These are phyloP conservation scores for Drosophila novamexicana DNA, from an alignment of 1,140 invertebrate genomes.

Conservation along the genomic window DNA sequence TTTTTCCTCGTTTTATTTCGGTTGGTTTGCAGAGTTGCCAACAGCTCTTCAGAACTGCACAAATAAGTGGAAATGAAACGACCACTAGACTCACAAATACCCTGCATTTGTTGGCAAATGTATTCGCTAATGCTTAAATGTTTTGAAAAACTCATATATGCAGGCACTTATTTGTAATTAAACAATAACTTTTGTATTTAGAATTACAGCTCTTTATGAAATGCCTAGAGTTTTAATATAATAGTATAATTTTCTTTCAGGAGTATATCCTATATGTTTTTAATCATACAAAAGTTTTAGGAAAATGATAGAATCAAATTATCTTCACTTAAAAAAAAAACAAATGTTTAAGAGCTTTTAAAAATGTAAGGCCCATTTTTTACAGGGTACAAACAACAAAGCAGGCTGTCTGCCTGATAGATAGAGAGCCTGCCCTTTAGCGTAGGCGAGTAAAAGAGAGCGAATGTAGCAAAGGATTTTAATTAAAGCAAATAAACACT, in stretches of 20 bases:
- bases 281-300: too few relatives aligned
- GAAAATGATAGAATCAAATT: too few relatives aligned
- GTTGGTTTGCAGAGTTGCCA: not conserved
- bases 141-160: too few relatives aligned
- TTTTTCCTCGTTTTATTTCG: constrained; percentile 14
- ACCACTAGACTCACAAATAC: not conserved
- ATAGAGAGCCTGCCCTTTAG: not conserved
- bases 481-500: constrained; percentile 53
- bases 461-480: constrained; percentile 8
- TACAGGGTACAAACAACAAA: not conserved
- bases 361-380: not conserved
- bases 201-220: too few relatives aligned
- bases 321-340: too few relatives aligned
- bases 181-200: too few relatives aligned
- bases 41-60: constrained; percentile 1
- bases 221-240: too few relatives aligned
- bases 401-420: not conserved
- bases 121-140: too few relatives aligned
- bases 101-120: not conserved
- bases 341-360: too few relatives aligned
- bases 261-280: too few relatives aligned
- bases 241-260: too few relatives aligned
- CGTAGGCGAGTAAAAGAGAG: not conserved
- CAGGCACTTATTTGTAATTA: too few relatives aligned
- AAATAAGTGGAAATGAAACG: not conserved